phyloP scores from a whole-genome alignment of 2,113 vertebrate species.

The Amazona vittata region DNA sequence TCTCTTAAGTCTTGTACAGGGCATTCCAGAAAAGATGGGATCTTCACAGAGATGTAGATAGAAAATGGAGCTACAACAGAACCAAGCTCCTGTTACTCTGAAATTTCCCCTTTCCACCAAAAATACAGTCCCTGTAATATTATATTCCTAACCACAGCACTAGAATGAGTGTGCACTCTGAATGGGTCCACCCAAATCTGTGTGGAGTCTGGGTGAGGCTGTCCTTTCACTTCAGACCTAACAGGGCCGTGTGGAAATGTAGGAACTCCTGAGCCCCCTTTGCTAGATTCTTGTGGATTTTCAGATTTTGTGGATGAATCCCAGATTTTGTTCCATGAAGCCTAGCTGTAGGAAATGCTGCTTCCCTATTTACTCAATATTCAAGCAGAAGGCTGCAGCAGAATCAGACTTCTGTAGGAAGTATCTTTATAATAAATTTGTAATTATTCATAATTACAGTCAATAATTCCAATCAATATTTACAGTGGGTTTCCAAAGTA shows the following conservation, averaged over 20 bases:
- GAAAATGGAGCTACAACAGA: background rate
- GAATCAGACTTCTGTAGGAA: background rate
- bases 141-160: background rate
- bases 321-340: background rate
- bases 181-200: background rate
- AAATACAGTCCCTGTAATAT: background rate
- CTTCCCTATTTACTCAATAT: background rate
- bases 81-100: background rate
- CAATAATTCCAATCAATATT: background rate
- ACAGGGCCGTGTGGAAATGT: background rate
- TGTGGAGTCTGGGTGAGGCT: background rate
- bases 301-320: background rate
- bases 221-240: background rate
- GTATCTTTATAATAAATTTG: background rate
- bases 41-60: background rate
- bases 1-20: background rate
- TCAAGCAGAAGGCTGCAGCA: background rate
- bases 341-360: background rate
- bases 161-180: background rate
- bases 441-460: background rate
- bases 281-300: background rate
- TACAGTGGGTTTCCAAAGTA: background rate
- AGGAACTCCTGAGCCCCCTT: background rate
- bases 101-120: background rate
- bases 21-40: background rate